These are phyloP conservation scores for Pandemis corylana DNA, from an alignment of 2,888 invertebrate species.

Conservation along the genomic window DNA sequence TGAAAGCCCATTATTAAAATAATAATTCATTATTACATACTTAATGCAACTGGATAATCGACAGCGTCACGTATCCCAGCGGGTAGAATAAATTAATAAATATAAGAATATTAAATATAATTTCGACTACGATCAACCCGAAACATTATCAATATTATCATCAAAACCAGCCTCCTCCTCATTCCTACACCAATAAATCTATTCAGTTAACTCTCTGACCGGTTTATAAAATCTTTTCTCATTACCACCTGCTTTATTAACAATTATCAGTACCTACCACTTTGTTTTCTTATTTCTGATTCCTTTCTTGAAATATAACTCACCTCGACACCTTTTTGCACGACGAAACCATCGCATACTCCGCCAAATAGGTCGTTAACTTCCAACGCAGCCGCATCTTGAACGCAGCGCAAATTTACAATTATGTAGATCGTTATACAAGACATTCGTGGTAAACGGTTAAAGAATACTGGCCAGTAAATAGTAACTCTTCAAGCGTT, in stretches of 20 bases:
- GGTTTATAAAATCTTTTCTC: background rate
- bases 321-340: background rate
- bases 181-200: background rate
- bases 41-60: background rate
- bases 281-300: background rate
- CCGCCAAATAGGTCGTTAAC: background rate
- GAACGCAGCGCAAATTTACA: background rate
- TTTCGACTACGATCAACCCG: slow-evolving; percentile 29
- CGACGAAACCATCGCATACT: background rate
- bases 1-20: slow-evolving; percentile 12
- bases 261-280: background rate
- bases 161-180: background rate
- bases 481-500: slow-evolving; percentile 83
- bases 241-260: background rate
- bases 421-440: background rate
- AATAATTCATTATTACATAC: background rate
- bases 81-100: slow-evolving; percentile 33
- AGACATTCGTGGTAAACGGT: background rate
- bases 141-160: slow-evolving; percentile 9
- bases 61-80: background rate
- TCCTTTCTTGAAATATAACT: background rate
- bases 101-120: slow-evolving; percentile 30
- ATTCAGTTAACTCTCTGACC: background rate
- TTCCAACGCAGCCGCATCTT: background rate
- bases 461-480: slow-evolving; percentile 10